Evolutionary conservation across 2,888 invertebrate genomes (phyloP).

Genomic region (Cremastobaeus sp.): DNA sequence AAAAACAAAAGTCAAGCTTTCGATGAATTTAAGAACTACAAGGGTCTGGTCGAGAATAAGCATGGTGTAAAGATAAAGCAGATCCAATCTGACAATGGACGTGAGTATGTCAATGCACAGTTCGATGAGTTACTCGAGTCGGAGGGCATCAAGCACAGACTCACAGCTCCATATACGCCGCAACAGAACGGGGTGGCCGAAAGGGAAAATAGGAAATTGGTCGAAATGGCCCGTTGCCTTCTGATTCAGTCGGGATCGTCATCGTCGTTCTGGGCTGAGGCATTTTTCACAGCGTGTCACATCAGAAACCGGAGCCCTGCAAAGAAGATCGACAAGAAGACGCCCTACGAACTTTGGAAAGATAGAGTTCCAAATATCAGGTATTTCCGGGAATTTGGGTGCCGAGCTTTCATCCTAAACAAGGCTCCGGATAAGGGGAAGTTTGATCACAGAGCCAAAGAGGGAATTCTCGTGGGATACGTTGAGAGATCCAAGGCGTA

Average conservation of each 20-base stretch:
- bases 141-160: conserved; percentile 64
- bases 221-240: conserved; percentile 42
- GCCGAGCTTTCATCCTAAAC: conserved; percentile 39
- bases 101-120: conserved; percentile 44
- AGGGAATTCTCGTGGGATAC: conserved; percentile 56
- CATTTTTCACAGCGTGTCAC: conserved; percentile 60
- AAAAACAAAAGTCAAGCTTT: conserved; percentile 50
- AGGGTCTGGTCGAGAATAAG: conserved; percentile 40
- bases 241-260: conserved; percentile 57
- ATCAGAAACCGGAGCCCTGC: conserved; percentile 60
- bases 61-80: conserved; percentile 49
- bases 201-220: conserved; percentile 45
- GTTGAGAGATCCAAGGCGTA: conserved; percentile 50
- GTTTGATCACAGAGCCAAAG: conserved; percentile 47
- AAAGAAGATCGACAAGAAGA: conserved; percentile 35
- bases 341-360: conserved; percentile 54
- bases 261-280: conserved; percentile 64
- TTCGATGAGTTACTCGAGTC: conserved; percentile 54
- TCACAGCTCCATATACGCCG: conserved; percentile 63
- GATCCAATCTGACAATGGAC: conserved; percentile 60
- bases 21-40: conserved; percentile 35
- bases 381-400: conserved; percentile 50
- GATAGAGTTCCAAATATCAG: conserved; percentile 33
- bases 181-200: conserved; percentile 65
- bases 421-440: conserved; percentile 42